Percentiles rank a stretch among this genome's conserved stretches.
These are phyloP conservation scores for Sinosuthora webbiana DNA, from an alignment of 2,113 vertebrate species.

Conservation along the genomic window DNA sequence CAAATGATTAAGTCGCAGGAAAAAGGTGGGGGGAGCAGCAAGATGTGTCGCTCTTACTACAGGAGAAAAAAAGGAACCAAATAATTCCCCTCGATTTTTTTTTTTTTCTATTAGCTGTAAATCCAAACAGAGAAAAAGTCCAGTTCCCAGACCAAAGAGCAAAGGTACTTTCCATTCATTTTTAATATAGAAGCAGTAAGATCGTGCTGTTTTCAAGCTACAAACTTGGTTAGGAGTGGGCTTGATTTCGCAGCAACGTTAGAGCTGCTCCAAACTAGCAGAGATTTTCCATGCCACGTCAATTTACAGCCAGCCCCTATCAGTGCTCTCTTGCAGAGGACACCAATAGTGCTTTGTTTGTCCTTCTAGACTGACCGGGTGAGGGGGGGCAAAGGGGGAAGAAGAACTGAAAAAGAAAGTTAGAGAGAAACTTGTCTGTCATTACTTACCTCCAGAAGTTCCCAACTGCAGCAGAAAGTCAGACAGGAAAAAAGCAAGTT, in stretches of 20 bases:
- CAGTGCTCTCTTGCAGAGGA: slow-evolving; percentile 72
- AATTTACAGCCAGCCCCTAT: slow-evolving; percentile 79
- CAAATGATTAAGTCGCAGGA: slow-evolving; percentile 59
- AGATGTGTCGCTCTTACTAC: slow-evolving; percentile 42
- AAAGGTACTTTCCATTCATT: slow-evolving; percentile 66
- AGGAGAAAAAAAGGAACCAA: neutral
- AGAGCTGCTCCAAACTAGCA: slow-evolving; percentile 68
- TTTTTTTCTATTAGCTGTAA: slow-evolving; percentile 39
- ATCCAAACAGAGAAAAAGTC: slow-evolving; percentile 24
- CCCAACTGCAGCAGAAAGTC: slow-evolving; percentile 16
- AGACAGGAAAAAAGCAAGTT: slow-evolving; percentile 8
- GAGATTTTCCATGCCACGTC: slow-evolving; percentile 86
- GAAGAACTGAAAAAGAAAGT: slow-evolving; percentile 70
- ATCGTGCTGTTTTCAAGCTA: slow-evolving; percentile 2
- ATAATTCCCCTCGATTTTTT: slow-evolving; percentile 30
- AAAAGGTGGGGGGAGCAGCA: slow-evolving; percentile 42
- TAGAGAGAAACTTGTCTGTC: slow-evolving; percentile 49
- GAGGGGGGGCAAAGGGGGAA: neutral
- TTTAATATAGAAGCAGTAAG: slow-evolving; percentile 6
- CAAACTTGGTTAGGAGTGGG: slow-evolving; percentile 10
- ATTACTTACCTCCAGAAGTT: slow-evolving; percentile 64
- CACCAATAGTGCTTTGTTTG: slow-evolving; percentile 78
- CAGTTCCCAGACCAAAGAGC: neutral
- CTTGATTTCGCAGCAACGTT: slow-evolving; percentile 41
- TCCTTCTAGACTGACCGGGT: slow-evolving; percentile 61